Conservation (phyloP, 2,888 invertebrate genomes). For the Hydrotaea diabolus region DNA sequence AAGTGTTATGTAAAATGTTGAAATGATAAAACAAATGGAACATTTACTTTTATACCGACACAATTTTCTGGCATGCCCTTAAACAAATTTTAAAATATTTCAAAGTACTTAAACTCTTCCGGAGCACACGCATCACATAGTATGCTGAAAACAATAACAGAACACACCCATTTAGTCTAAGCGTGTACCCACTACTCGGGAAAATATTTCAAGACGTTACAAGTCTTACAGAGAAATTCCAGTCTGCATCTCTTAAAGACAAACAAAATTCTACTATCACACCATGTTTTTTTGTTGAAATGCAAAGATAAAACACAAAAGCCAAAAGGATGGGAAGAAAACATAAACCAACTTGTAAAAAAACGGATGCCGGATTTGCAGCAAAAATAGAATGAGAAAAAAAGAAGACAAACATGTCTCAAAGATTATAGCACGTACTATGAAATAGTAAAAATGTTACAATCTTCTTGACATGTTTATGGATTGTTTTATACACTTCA, state of each 20-base stretch:
- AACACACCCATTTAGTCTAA: not conserved
- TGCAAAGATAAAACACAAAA: not conserved
- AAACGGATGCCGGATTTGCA: not conserved
- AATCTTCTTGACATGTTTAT: slow-evolving; percentile 54
- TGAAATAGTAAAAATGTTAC: slow-evolving; percentile 39
- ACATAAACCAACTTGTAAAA: not conserved
- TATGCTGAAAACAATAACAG: not conserved
- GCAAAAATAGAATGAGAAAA: not conserved
- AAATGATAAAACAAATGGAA: no score
- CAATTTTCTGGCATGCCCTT: no score
- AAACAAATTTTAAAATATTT: no score
- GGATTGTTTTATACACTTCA: slow-evolving; percentile 37
- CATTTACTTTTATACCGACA: no score
- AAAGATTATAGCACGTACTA: slow-evolving; percentile 41
- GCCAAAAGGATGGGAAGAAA: not conserved
- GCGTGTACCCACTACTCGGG: no score
- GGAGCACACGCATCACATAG: not conserved
- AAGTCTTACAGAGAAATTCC: not conserved
- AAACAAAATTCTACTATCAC: not conserved
- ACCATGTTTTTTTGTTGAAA: not conserved
- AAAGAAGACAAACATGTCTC: slow-evolving; percentile 14
- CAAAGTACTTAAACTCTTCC: no score
- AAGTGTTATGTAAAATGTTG: no score
- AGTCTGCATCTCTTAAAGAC: not conserved
- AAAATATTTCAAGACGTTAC: not conserved